Evolutionary conservation across 2,797 vertebrate species (phyloP).

Genomic region (Choloepus didactylus): DNA sequence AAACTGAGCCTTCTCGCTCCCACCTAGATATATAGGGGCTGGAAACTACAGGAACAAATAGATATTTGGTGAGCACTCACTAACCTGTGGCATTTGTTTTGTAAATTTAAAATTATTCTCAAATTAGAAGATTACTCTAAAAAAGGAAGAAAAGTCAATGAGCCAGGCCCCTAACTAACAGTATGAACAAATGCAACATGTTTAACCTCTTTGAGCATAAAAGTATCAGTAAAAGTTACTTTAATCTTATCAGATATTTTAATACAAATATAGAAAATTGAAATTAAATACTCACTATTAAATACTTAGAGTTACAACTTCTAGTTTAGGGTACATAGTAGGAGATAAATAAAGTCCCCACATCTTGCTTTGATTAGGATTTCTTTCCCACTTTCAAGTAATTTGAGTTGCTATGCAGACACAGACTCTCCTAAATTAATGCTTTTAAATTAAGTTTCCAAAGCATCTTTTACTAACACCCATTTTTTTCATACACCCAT

Average conservation of each 20-base stretch:
- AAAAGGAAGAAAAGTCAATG: not conserved
- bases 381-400: conserved; percentile 51
- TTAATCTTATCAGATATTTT: not conserved
- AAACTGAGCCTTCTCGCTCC: not conserved
- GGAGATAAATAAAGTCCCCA: conserved; percentile 56
- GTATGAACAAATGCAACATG: not conserved
- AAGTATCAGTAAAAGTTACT: not conserved
- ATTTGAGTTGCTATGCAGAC: conserved; percentile 39
- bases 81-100: not conserved
- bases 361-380: not conserved
- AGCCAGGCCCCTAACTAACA: not conserved
- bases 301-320: not conserved
- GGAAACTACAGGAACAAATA: not conserved
- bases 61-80: not conserved
- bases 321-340: not conserved
- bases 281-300: conserved; percentile 22
- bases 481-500: conserved; percentile 55
- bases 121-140: conserved; percentile 18
- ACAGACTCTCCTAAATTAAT: conserved; percentile 61
- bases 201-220: not conserved
- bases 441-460: conserved; percentile 63
- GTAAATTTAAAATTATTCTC: conserved; percentile 49
- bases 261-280: not conserved
- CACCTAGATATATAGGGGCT: not conserved
- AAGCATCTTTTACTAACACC: conserved; percentile 59